A percentile compares a stretch with the other conserved stretches of the same genome.
phyloP scores from a whole-genome alignment of 2,113 vertebrate genomes.

The Podocnemis expansa region DNA sequence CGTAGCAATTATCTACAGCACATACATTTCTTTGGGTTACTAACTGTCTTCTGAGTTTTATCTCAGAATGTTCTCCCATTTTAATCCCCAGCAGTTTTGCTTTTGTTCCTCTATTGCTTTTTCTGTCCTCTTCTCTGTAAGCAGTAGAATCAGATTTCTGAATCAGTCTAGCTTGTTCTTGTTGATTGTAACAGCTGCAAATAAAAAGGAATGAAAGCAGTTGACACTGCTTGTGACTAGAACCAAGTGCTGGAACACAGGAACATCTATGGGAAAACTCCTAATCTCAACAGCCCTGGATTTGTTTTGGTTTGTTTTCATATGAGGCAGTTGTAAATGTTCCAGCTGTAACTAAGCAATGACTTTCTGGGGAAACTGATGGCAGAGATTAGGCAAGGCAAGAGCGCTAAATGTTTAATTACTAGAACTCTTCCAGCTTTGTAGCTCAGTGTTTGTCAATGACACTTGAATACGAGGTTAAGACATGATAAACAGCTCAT shows the following conservation, averaged over 20 bases:
- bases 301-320: conserved; percentile 30
- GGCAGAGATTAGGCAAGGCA: background rate
- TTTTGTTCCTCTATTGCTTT: background rate
- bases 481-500: fast-evolving
- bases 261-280: background rate
- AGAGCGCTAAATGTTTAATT: background rate
- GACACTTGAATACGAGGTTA: background rate
- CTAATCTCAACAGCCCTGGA: background rate
- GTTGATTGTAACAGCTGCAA: background rate
- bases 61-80: background rate
- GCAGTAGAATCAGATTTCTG: background rate
- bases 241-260: background rate
- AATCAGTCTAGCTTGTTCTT: background rate
- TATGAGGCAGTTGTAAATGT: background rate
- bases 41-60: conserved; percentile 7
- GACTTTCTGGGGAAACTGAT: background rate
- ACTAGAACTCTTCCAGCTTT: background rate
- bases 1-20: background rate
- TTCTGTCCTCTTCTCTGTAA: background rate
- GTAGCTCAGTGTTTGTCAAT: background rate
- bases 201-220: conserved; percentile 1
- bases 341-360: background rate
- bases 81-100: conserved; percentile 3
- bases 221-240: background rate
- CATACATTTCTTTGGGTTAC: background rate